Evolutionary conservation across 2,888 invertebrate species (phyloP), one percentile per base, ranked within the genome.

Genomic region (Leptopilina myrica): DNA sequence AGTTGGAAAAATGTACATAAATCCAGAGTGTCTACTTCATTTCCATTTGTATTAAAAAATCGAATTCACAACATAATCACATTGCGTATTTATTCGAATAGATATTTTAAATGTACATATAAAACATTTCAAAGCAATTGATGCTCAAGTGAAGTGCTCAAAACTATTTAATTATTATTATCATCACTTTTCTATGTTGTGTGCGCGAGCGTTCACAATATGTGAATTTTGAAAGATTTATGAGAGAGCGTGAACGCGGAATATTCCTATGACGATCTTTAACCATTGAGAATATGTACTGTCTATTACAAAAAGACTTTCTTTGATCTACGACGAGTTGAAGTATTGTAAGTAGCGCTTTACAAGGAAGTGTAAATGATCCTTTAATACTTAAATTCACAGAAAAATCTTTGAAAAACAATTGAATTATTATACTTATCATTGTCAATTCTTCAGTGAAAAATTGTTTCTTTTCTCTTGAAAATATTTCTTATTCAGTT

Each of bases 291-390:
- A 69, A 69, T 53, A 20, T 56, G 56, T 76, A 67, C 69, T 76
- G 56, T 43, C 62, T n/a, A 11, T 33, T 53, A 76, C 77, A 78
- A 80, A 79, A 77, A 79, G 85, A 88, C 89, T 89, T 89, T 89
- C 89, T 88, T 88, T 88, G 88, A 89, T 89, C 88, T 87, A 86
- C 88, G 87, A 87, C 84, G 84, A 85, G 80, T 80, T 80, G 12
- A 49, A 80, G 76, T 80, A 80, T 79, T 76, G 78, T 67, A 76
- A 77, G 81, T 80, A 78, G 80, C 82, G 77, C 79, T 80, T 73
- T 73, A 33, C 73, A 56, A 73, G 73, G 73, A 73, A 73, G 53
- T 33, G 8, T 62, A 49, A 62, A 14, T 12, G 69, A 69, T n/a
- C 56, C 69, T 49, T 73, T 56, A 33, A 73, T 53, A 73, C 73